Conservation (phyloP, 92 coral and sea anemone genomes). For the Parazoanthus swiftii region DNA sequence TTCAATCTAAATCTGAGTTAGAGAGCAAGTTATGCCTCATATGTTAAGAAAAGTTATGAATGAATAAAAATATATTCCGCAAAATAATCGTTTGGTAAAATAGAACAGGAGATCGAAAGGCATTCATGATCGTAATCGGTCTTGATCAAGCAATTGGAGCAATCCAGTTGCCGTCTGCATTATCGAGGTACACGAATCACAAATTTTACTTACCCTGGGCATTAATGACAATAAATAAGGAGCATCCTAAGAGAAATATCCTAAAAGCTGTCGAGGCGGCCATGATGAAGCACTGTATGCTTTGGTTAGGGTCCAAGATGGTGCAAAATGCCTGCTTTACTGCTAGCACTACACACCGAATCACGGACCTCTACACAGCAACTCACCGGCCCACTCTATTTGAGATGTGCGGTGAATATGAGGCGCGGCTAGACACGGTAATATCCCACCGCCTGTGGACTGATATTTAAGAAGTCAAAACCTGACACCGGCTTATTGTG, state of each 20-base stretch:
- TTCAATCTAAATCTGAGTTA: neutral
- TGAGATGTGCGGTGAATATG: conserved; percentile 44
- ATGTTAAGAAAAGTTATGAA: neutral
- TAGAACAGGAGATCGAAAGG: neutral
- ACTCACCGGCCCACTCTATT: conserved; percentile 40
- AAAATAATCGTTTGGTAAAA: neutral
- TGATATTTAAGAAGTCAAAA: conserved; percentile 47
- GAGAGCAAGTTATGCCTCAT: neutral
- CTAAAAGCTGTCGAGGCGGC: conserved; percentile 19
- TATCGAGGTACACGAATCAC: conserved; percentile 5
- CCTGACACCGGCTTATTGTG: conserved; percentile 45
- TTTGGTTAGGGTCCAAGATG: conserved; percentile 45
- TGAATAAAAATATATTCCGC: neutral
- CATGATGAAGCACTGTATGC: conserved; percentile 33
- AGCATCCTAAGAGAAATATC: conserved; percentile 33
- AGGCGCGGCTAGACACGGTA: conserved; percentile 46
- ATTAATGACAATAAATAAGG: conserved; percentile 30
- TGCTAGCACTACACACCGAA: conserved; percentile 47
- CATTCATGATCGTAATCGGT: neutral
- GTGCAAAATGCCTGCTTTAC: conserved; percentile 44
- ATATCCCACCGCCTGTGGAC: conserved; percentile 47
- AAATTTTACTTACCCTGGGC: conserved; percentile 30
- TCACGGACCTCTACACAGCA: conserved; percentile 42
- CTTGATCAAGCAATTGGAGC: neutral
- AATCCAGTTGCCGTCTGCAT: neutral